A percentile compares a stretch with the other conserved stretches of the same genome.
Conservation (phyloP, 2,888 invertebrate species). For the Lithodes maja region DNA sequence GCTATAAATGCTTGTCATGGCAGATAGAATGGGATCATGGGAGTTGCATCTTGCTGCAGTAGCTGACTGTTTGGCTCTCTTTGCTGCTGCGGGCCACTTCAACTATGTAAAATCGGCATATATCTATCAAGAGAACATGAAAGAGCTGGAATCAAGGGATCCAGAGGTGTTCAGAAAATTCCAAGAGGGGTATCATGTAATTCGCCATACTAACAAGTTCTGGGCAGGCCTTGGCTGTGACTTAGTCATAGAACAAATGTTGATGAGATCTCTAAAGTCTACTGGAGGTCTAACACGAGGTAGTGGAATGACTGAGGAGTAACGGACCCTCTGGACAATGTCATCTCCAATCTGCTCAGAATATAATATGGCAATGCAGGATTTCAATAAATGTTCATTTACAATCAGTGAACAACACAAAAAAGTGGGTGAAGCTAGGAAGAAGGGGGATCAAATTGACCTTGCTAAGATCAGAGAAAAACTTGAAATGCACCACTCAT, state of each 20-base stretch:
- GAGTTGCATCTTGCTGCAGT: conserved; percentile 39
- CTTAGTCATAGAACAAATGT: conserved; percentile 59
- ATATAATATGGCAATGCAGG: conserved; percentile 52
- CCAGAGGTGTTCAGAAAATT: conserved; percentile 46
- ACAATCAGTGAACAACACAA: conserved; percentile 61
- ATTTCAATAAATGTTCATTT: conserved; percentile 42
- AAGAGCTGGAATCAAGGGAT: conserved; percentile 31
- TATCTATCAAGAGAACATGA: conserved; percentile 49
- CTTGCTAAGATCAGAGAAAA: conserved; percentile 46
- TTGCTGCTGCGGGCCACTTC: conserved; percentile 60
- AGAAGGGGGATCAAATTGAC: conserved; percentile 42
- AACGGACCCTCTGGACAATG: conserved; percentile 60
- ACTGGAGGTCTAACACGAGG: conserved; percentile 40
- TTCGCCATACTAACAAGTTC: conserved; percentile 34
- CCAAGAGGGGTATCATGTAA: conserved; percentile 34
- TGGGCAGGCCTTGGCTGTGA: conserved; percentile 46
- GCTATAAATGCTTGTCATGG: conserved; percentile 24
- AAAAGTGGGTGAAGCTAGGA: conserved; percentile 35
- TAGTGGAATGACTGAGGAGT: conserved; percentile 37
- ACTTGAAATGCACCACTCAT: conserved; percentile 33
- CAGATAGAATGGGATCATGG: conserved; percentile 52
- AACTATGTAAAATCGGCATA: conserved; percentile 57
- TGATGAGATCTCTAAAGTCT: conserved; percentile 47
- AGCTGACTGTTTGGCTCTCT: conserved; percentile 47
- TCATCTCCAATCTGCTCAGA: conserved; percentile 43